A percentile compares a stretch with the other conserved stretches of the same genome.
These are phyloP conservation scores for Operophtera brumata DNA, from an alignment of 2,888 invertebrate genomes.

Conservation along the genomic window DNA sequence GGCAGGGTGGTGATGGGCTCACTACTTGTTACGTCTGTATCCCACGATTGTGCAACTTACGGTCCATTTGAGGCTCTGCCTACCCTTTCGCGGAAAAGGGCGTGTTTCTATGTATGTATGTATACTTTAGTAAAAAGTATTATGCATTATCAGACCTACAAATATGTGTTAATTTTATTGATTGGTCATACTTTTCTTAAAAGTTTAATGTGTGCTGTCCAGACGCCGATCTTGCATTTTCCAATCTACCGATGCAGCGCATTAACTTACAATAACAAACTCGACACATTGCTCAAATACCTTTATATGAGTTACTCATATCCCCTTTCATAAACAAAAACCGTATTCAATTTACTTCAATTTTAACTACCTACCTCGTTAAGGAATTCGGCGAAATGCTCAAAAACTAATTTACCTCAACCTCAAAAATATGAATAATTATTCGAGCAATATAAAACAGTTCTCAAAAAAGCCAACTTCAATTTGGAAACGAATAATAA, in stretches of 20 bases:
- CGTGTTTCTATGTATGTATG: too few relatives aligned
- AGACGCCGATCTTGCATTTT: constrained; percentile 60
- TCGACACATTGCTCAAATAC: constrained; percentile 61
- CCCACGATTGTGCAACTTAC: too few relatives aligned
- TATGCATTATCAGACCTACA: too few relatives aligned
- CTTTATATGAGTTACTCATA: constrained; percentile 30
- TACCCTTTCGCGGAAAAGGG: too few relatives aligned
- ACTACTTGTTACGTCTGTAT: too few relatives aligned
- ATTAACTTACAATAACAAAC: constrained; percentile 61
- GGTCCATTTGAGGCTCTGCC: too few relatives aligned
- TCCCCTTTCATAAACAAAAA: constrained; percentile 28
- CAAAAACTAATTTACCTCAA: constrained; percentile 34
- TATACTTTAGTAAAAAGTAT: too few relatives aligned
- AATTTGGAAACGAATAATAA: constrained; percentile 50
- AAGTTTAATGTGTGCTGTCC: constrained; percentile 27
- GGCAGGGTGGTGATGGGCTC: too few relatives aligned
- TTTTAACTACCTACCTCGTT: constrained; percentile 13
- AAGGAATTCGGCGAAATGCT: constrained; percentile 18
- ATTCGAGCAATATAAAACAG: constrained; percentile 43
- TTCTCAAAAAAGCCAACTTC: constrained; percentile 45
- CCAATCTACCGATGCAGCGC: constrained; percentile 43
- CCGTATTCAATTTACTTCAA: constrained; percentile 1
- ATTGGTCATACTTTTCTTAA: constrained; percentile 1
- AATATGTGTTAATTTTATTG: background rate
- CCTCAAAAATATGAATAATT: constrained; percentile 43